Percentiles rank a stretch among this genome's conserved stretches.
Conservation (phyloP, 2,113 vertebrate genomes). For the Elaphurus davidianus region DNA sequence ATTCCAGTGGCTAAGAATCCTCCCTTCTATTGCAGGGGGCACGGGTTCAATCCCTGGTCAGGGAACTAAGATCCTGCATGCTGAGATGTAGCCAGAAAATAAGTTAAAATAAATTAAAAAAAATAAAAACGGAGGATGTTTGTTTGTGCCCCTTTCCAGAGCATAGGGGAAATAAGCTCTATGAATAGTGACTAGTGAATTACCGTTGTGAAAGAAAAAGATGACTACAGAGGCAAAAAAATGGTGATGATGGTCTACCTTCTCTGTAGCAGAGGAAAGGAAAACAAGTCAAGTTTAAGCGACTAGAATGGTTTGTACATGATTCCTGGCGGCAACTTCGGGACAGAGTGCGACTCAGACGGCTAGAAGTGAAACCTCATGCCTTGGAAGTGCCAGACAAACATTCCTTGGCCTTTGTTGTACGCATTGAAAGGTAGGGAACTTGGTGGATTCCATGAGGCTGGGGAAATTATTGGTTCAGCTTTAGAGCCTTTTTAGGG, state of each 20-base stretch:
- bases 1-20: neutral
- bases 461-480: neutral
- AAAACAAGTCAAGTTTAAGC: constrained; percentile 88
- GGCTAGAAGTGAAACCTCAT: constrained; percentile 80
- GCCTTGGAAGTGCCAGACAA: constrained; percentile 76
- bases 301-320: constrained; percentile 89
- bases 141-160: neutral
- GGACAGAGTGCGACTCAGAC: constrained; percentile 84
- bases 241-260: neutral
- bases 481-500: neutral
- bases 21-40: neutral
- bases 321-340: constrained; percentile 84
- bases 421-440: constrained; percentile 89
- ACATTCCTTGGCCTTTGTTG: constrained; percentile 88
- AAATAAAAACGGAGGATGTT: neutral
- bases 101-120: neutral
- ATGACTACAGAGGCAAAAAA: neutral
- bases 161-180: neutral
- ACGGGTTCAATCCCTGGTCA: neutral
- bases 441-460: neutral
- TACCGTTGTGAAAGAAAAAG: neutral
- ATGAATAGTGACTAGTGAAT: neutral
- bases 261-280: constrained; percentile 82
- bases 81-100: neutral
- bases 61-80: neutral